Evolutionary conservation across 2,113 vertebrate genomes (phyloP).

Genomic region (Trachemys scripta): DNA sequence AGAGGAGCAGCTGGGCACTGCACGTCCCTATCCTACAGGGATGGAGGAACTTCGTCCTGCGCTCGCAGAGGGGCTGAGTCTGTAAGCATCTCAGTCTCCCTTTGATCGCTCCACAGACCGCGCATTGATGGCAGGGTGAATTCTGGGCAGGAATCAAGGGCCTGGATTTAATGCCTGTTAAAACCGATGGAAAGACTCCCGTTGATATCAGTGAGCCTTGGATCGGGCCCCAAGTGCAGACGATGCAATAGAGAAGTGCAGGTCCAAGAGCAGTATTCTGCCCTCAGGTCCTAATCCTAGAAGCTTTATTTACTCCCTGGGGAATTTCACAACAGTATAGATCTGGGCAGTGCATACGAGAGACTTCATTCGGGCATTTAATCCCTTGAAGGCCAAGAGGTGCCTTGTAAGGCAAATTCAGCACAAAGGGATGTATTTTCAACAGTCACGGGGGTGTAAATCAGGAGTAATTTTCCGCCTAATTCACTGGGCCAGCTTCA

Average conservation of each 20-base stretch:
- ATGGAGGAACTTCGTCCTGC: too few species aligned
- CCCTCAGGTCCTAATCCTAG: too few species aligned
- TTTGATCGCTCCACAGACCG: background rate
- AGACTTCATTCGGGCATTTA: too few species aligned
- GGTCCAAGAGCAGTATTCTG: too few species aligned
- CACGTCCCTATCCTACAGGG: too few species aligned
- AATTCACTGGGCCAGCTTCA: background rate
- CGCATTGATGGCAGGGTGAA: background rate
- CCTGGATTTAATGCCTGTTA: too few species aligned
- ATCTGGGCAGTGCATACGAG: background rate
- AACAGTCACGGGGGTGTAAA: background rate
- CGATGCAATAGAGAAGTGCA: too few species aligned
- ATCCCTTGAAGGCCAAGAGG: background rate
- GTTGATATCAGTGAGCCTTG: too few species aligned
- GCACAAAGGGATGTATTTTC: background rate
- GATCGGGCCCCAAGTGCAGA: too few species aligned
- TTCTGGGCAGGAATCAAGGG: background rate
- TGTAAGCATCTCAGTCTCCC: background rate
- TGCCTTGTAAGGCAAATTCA: background rate
- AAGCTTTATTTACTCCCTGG: background rate
- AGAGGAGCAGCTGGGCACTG: too few species aligned
- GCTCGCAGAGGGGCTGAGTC: too few species aligned
- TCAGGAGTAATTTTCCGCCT: background rate
- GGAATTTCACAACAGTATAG: background rate
- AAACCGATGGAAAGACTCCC: too few species aligned